A percentile compares a stretch with the other conserved stretches of the same genome.
Evolutionary conservation across 2,113 vertebrate genomes (phyloP).

Genomic region (Odontesthes bonariensis): DNA sequence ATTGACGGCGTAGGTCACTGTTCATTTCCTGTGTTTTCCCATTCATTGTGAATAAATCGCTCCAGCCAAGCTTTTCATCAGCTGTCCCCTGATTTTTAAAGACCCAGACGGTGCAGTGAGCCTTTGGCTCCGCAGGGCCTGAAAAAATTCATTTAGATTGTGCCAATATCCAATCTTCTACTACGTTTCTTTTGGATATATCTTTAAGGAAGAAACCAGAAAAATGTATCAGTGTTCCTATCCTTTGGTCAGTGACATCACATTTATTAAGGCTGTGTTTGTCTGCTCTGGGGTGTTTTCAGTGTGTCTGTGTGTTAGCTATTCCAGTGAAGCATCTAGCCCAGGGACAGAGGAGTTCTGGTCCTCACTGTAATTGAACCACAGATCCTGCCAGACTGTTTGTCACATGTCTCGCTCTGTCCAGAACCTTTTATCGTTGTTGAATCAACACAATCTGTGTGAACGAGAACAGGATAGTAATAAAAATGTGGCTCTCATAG

Average conservation of each 20-base stretch:
- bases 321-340: conserved; percentile 68
- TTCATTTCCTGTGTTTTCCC: conserved; percentile 71
- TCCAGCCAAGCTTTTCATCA: conserved; percentile 63
- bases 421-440: conserved; percentile 63
- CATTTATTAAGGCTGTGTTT: conserved; percentile 69
- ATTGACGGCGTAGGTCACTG: conserved; percentile 52
- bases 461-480: conserved; percentile 47
- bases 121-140: conserved; percentile 53
- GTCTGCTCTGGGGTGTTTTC: conserved; percentile 25
- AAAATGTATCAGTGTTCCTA: conserved; percentile 72
- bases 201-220: conserved; percentile 69
- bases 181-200: conserved; percentile 70
- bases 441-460: conserved; percentile 58
- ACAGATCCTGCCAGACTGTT: conserved; percentile 68
- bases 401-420: conserved; percentile 68
- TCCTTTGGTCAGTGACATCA: conserved; percentile 76
- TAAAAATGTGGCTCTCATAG: conserved; percentile 53
- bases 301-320: conserved; percentile 51
- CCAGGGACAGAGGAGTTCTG: conserved; percentile 73
- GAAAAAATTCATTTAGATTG: conserved; percentile 79
- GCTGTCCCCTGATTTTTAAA: conserved; percentile 62
- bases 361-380: conserved; percentile 77
- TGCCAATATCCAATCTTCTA: conserved; percentile 76
- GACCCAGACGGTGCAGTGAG: conserved; percentile 52
- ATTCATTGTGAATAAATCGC: conserved; percentile 58